Evolutionary conservation across 2,113 vertebrate genomes (phyloP), one percentile per base, ranked within the genome.

Genomic region (Cavia aperea): DNA sequence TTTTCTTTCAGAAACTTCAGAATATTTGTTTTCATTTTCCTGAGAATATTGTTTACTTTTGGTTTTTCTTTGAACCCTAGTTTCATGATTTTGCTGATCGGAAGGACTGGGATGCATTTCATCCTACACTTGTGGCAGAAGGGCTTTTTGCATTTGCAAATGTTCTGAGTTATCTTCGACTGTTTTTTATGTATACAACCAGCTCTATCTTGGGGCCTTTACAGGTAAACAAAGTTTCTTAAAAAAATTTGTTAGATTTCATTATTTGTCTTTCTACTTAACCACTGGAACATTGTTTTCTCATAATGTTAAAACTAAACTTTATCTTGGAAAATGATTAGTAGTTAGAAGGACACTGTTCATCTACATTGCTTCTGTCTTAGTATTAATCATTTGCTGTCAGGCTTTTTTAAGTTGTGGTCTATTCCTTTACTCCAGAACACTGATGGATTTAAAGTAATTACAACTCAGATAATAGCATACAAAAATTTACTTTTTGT

Each of bases 161-260:
- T 46, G 98, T 99, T 87, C 98, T 99, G 19, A 99, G 99, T 97
- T 99, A 99, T 77, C 98, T 99, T 72, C 98, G 99, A 19, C 99
- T 99, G 65, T 99, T 99, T 98, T 99, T 99, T 97, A 99, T 99
- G 99, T 99, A 99, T 97, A 99, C 99, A 91, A 99, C 99, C 95
- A 99, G 99, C 97, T 99, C 99, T 94, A 98, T 99, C 96, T 97
- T 99, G 96, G 99, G 99, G 29, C 99, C 99, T 0, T 98, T 99
- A 58, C 99, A 99, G 99, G 99, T 99, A 96, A 97, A 29, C 96
- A 78, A 63, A 70, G 60, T 95, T 95, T 90, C 70, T 94, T 88
- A 46, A 86, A 90, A 54, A 94, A 70, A 24, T 66, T 89, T 63
- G 14, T 81, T 91, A 84, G 29, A 89, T 91, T 29, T 79, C 68